Evolutionary conservation across 1,140 invertebrate genomes (phyloP), one percentile per base, ranked within the genome.

Genomic region (Papilio aristodemus): DNA sequence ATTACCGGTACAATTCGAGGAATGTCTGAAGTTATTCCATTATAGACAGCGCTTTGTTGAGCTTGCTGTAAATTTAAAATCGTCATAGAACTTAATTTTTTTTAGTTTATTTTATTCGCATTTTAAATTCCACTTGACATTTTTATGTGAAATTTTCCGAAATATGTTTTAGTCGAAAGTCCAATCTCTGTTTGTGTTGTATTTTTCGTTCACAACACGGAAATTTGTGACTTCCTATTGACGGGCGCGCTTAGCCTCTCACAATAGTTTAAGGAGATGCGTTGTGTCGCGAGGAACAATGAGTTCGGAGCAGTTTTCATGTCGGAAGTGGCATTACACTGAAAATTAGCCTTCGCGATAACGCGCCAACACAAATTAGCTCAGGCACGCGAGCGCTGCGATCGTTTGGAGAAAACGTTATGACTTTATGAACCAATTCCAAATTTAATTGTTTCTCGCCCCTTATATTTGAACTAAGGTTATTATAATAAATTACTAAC

Each of bases 301-400:
- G 75, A 82, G 80, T 80, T 77, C 70, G 50, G 79, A 85, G 73
- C 75, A 80, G 84, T 83, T 85, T 85, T 83, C 83, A 83, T 86
- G 86, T 87, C 87, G 87, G 87, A 88, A 89, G 80, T 78, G 69
- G 81, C 75, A 86, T 87, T 87, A 90, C 83, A 85, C 79, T 84
- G 80, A 85, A 85, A 84, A 85, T 89, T 89, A 88, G 82, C 84
- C 72, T 68, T 69, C 41, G 67, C 83, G 86, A 89, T 88, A 89
- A 89, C 83, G 80, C 81, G 80, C 77, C 79, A 60, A 73, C 86
- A 77, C 83, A 86, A 88, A 89, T 88, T 87, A 81, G 75, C 69
- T 67, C 58, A 67, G 69, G 72, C 87, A 89, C 87, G 87, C 86
- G 72, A 87, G 64, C 79, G 58, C 54, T 32, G 64, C 68, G 58